Evolutionary conservation across 2,113 vertebrate species (phyloP).

Genomic region (Dromaius novaehollandiae): DNA sequence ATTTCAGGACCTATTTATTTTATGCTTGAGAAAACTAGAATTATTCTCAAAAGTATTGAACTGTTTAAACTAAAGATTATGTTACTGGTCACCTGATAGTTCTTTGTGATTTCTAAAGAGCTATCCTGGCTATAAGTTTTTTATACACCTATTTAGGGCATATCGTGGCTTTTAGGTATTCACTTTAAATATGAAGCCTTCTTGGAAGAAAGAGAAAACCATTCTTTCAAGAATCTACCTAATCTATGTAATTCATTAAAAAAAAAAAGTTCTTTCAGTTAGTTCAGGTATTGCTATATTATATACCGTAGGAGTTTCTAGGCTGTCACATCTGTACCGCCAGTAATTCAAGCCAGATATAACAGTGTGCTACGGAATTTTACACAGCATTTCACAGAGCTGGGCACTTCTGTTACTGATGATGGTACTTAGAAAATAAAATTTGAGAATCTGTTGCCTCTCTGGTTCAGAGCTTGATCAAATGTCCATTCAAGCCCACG

Average conservation of each 20-base stretch:
- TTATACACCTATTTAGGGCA: background rate
- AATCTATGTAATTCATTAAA: background rate
- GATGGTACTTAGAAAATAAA: background rate
- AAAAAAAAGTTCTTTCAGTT: background rate
- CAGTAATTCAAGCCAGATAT: background rate
- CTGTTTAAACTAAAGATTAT: background rate
- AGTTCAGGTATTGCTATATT: background rate
- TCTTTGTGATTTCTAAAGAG: background rate
- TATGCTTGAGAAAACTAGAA: background rate
- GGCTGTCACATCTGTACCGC: background rate
- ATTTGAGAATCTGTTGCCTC: background rate
- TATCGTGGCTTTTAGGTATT: background rate
- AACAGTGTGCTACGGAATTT: rapidly evolving
- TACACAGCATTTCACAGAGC: background rate
- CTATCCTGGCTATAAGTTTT: background rate
- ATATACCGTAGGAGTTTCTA: background rate
- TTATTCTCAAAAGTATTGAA: background rate
- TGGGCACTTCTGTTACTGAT: background rate
- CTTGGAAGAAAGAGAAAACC: background rate
- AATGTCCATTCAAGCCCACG: background rate
- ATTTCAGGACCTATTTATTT: background rate
- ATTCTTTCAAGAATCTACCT: background rate
- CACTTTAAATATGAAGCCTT: background rate
- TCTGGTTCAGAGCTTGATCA: background rate
- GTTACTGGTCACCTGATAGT: background rate